Percentiles rank a stretch among this genome's conserved stretches.
phyloP scores from a whole-genome alignment of 2,113 vertebrate genomes.

The Upupa epops region DNA sequence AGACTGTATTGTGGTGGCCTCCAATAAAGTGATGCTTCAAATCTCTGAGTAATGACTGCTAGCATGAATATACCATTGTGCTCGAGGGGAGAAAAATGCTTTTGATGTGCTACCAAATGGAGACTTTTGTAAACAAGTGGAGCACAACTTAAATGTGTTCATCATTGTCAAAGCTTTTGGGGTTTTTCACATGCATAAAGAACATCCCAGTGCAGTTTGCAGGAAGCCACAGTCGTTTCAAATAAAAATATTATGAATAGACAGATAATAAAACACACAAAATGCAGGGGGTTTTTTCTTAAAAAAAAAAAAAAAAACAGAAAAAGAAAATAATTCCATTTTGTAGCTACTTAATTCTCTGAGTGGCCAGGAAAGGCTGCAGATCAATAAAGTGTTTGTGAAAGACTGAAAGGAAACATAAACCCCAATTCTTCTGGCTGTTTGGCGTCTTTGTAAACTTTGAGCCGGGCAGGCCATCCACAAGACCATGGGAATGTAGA shows the following conservation, averaged over 20 bases:
- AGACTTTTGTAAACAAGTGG: slow-evolving; percentile 75
- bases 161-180: slow-evolving; percentile 67
- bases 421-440: slow-evolving; percentile 79
- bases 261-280: slow-evolving; percentile 47
- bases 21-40: slow-evolving; percentile 74
- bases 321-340: slow-evolving; percentile 21
- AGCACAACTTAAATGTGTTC: slow-evolving; percentile 70
- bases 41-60: slow-evolving; percentile 71
- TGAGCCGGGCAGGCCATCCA: slow-evolving; percentile 68
- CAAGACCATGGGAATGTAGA: slow-evolving; percentile 78
- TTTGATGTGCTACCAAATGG: slow-evolving; percentile 76
- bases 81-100: slow-evolving; percentile 62
- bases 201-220: neutral
- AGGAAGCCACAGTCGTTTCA: slow-evolving; percentile 7
- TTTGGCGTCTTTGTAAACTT: slow-evolving; percentile 79
- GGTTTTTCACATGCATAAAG: slow-evolving; percentile 33
- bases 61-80: slow-evolving; percentile 77
- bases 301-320: neutral
- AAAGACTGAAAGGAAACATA: slow-evolving; percentile 79
- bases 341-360: slow-evolving; percentile 66
- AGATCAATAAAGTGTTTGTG: slow-evolving; percentile 75
- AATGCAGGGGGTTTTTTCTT: neutral
- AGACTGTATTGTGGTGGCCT: slow-evolving; percentile 62
- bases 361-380: slow-evolving; percentile 65
- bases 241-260: slow-evolving; percentile 70